Evolutionary conservation across 2,113 vertebrate genomes (phyloP), one percentile per base, ranked within the genome.

Genomic region (Pithys albifrons): DNA sequence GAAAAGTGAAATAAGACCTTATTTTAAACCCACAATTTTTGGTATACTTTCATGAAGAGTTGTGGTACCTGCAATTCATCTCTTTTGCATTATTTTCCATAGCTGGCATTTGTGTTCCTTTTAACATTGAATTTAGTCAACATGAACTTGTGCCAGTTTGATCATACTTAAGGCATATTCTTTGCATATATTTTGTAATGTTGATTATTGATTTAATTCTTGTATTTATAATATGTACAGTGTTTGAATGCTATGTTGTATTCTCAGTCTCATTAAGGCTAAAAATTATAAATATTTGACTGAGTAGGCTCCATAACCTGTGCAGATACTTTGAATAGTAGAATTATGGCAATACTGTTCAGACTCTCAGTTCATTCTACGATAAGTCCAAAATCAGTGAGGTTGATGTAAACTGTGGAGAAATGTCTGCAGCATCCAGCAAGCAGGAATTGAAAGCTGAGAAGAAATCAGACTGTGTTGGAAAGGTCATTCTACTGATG

Each of bases 391-490:
- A 45, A 87, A 91, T 66, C 78, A 74, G 52, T 54, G 59, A 81
- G 65, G 43, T 67, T 86, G 58, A 41, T 87, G 76, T 77, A 80
- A 70, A 66, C 37, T 66, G 66, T 89, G 66, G 46, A 83, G 84
- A 87, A 91, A 78, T n/a, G 41, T 54, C 80, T 95, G 65, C 85
- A 77, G 64, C 55, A 69, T 81, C 58, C 45, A 82, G 64, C 52
- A 77, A 82, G 62, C 71, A 46, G 76, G 73, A 86, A 43, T 2
- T 87, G 93, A 88, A 91, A 94, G 69, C 23, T 79, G 70, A 83
- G 83, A 89, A 91, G 78, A 93, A 96, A 82, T 81, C 84, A 13
- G 89, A 76, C 77, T 85, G 71, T 88, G 43, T 13, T 89, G 74
- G 73, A 85, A 93, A 89, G 79, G 93, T 88, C 79, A 48, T 69